Evolutionary conservation across 53 echinoderm and acorn worm genomes (phyloP).

Genomic region (Actinopyga echinites): DNA sequence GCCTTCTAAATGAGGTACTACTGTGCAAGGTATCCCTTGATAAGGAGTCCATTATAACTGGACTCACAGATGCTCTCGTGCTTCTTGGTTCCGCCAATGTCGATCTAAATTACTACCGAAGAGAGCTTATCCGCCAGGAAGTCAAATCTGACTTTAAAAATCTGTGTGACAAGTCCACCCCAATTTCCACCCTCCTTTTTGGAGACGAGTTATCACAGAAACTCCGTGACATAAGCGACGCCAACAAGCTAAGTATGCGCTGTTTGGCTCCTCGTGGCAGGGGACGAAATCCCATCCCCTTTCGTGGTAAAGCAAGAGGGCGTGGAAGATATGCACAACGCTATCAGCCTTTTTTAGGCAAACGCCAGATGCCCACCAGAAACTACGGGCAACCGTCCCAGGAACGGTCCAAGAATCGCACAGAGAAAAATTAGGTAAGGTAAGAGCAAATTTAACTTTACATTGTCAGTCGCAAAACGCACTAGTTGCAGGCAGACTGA

Average conservation of each 20-base stretch:
- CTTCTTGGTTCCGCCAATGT: background rate
- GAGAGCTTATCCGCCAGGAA: background rate
- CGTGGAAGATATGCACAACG: background rate
- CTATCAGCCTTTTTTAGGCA: slow-evolving; percentile 21
- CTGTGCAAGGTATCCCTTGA: background rate
- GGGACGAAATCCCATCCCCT: too few relatives aligned
- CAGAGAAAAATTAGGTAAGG: slow-evolving; percentile 27
- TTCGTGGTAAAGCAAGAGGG: too few relatives aligned
- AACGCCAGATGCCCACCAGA: too few relatives aligned
- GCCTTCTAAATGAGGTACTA: background rate
- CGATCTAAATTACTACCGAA: background rate
- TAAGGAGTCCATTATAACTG: background rate
- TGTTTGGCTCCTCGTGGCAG: background rate
- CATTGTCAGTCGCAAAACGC: background rate
- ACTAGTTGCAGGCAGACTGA: background rate
- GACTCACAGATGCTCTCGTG: background rate
- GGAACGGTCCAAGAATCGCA: background rate
- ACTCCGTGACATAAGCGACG: background rate
- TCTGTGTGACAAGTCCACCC: background rate
- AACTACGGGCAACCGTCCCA: background rate
- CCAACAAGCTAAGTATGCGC: background rate
- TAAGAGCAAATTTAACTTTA: background rate
- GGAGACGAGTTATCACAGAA: background rate
- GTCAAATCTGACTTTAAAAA: background rate
- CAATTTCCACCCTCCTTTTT: background rate